Conservation (phyloP, 2,888 invertebrate species). For the Ferrisia virgata region DNA sequence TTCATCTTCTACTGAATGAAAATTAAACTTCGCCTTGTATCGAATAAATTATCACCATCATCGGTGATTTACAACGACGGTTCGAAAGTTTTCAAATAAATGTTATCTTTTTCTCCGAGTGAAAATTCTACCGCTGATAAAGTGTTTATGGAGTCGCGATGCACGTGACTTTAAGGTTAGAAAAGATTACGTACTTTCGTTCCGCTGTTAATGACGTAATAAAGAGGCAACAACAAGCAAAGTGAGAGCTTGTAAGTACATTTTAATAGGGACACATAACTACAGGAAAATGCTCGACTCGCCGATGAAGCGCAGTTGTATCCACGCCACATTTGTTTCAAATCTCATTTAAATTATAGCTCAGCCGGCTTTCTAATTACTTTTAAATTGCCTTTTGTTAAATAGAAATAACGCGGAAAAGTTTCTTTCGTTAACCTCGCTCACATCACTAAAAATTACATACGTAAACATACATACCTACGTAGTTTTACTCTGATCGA, state of each 20-base stretch:
- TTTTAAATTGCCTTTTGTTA: constrained; percentile 37
- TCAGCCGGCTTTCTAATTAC: constrained; percentile 30
- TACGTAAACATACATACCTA: background rate
- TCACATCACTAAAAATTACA: background rate
- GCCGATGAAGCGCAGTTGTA: constrained; percentile 26
- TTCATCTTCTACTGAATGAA: too few relatives aligned
- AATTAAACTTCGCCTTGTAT: background rate
- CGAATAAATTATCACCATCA: background rate
- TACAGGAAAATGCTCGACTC: constrained; percentile 17
- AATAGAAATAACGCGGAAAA: constrained; percentile 26
- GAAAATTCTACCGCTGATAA: background rate
- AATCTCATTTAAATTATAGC: constrained; percentile 36
- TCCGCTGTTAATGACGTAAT: constrained; percentile 21
- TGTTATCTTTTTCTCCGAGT: background rate
- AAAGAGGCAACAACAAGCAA: constrained; percentile 22
- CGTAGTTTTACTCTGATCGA: background rate
- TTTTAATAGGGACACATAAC: constrained; percentile 26
- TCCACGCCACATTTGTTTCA: constrained; percentile 37
- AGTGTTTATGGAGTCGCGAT: constrained; percentile 2
- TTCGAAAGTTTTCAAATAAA: constrained; percentile 9
- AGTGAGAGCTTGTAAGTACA: constrained; percentile 20
- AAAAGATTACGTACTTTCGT: constrained; percentile 9
- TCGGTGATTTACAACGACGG: background rate
- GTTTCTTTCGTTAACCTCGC: constrained; percentile 3
- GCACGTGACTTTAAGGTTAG: constrained; percentile 10